A percentile compares a stretch with the other conserved stretches of the same genome.
Evolutionary conservation across 1,140 invertebrate genomes (phyloP).

Genomic region (Formica exsecta): DNA sequence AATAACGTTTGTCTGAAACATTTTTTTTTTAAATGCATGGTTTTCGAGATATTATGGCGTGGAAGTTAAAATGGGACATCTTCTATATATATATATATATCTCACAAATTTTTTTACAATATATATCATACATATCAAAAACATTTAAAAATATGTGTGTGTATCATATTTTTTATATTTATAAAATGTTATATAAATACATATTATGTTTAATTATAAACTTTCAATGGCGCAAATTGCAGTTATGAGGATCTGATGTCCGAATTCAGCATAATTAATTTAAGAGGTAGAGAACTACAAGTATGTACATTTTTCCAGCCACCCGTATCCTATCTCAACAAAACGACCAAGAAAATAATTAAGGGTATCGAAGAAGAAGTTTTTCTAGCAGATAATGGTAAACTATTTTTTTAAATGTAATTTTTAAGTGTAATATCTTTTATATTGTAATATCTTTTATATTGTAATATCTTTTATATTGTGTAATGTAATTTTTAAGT

Average conservation of each 20-base stretch:
- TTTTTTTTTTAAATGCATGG: no score
- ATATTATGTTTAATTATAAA: neutral
- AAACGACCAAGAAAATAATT: slow-evolving; percentile 71
- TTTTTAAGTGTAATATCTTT: no score
- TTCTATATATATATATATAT: no score
- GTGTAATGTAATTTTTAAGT: no score
- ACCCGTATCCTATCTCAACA: slow-evolving; percentile 78
- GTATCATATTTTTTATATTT: neutral
- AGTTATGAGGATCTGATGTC: slow-evolving; percentile 68
- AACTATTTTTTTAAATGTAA: slow-evolving; percentile 10
- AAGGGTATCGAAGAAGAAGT: slow-evolving; percentile 73
- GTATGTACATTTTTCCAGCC: slow-evolving; percentile 74
- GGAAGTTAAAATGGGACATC: no score
- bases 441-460: no score
- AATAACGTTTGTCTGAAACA: no score
- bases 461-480: no score
- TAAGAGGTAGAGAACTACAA: slow-evolving; percentile 76
- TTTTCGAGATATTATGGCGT: no score
- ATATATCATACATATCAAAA: neutral
- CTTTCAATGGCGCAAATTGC: neutral
- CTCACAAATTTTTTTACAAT: no score
- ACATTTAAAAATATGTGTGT: neutral
- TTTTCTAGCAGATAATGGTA: slow-evolving; percentile 72
- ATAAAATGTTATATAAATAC: neutral
- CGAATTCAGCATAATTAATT: slow-evolving; percentile 61